Conservation (phyloP, 2,797 vertebrate species). For the Okamejei kenojei region DNA sequence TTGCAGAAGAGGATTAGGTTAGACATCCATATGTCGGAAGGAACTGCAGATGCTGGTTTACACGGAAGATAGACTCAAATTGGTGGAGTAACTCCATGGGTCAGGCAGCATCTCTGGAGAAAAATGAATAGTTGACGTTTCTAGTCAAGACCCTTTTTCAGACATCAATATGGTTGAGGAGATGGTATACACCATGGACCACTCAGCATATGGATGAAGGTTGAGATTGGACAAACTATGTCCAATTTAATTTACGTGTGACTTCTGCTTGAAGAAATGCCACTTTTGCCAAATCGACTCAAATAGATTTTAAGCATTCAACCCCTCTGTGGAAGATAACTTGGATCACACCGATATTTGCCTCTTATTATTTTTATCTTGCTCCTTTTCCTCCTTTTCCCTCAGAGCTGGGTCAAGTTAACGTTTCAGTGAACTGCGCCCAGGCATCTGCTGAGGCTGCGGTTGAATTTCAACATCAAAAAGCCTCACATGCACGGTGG, state of each 20-base stretch:
- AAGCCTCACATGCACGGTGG: background rate
- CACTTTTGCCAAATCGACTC: background rate
- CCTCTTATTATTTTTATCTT: background rate
- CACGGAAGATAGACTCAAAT: too few species aligned
- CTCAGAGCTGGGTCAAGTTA: background rate
- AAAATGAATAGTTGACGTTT: too few species aligned
- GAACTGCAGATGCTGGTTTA: too few species aligned
- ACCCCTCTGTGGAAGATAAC: background rate
- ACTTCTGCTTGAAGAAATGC: background rate
- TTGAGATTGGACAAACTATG: background rate
- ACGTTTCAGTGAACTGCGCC: background rate
- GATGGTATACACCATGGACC: background rate
- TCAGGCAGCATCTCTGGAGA: too few species aligned
- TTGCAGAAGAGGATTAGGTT: background rate
- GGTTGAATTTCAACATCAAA: conserved; percentile 1
- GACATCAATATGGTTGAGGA: background rate
- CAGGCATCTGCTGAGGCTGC: background rate
- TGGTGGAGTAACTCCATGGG: too few species aligned
- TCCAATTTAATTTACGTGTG: background rate
- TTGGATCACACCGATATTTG: background rate
- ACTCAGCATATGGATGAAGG: background rate
- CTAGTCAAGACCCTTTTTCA: too few species aligned
- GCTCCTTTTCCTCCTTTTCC: too few species aligned
- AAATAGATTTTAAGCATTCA: background rate
- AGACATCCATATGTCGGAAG: too few species aligned